Percentiles rank a stretch among this genome's conserved stretches.
Evolutionary conservation across 2,797 vertebrate species (phyloP).

Genomic region (Parauchenoglanis ngamensis): DNA sequence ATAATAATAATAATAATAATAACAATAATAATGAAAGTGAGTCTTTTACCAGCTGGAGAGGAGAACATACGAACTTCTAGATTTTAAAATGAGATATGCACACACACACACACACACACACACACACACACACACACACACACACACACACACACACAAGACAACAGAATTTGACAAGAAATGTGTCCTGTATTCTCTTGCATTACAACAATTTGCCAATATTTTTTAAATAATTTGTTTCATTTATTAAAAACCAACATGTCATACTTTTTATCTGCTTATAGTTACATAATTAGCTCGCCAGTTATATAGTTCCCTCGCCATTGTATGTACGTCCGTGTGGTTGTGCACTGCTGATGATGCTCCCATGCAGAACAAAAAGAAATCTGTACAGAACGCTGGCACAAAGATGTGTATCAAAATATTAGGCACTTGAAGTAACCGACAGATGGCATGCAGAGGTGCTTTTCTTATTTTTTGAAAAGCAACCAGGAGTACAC

Average conservation of each 20-base stretch:
- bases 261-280: background rate
- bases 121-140: no score
- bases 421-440: background rate
- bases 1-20: no score
- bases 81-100: background rate
- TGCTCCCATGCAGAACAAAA: background rate
- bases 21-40: no score
- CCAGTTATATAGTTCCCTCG: background rate
- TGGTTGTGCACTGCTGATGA: background rate
- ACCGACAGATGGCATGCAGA: background rate
- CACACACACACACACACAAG: background rate
- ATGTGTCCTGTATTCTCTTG: background rate
- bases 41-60: background rate
- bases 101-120: background rate
- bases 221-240: background rate
- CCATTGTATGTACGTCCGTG: background rate
- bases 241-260: background rate
- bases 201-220: background rate
- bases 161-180: no score
- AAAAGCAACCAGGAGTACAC: background rate
- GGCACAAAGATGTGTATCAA: background rate
- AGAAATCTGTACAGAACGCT: background rate
- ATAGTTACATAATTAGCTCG: background rate
- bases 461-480: background rate
- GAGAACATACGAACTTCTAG: background rate